Evolutionary conservation across 2,888 invertebrate species (phyloP).

Genomic region (Pachliopta kotzebuea): DNA sequence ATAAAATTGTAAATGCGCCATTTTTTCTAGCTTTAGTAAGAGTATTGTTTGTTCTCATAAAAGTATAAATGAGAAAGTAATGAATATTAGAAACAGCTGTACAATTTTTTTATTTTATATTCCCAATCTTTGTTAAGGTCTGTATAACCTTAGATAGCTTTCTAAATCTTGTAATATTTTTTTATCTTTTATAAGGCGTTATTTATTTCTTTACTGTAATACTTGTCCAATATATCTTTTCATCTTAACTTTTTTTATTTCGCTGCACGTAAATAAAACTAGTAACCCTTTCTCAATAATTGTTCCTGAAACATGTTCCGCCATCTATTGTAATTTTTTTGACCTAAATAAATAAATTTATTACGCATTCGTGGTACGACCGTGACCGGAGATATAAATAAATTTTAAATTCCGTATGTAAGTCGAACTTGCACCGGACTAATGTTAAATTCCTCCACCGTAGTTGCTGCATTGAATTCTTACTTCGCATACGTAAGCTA

Average conservation of each 20-base stretch:
- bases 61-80: slow-evolving; percentile 63
- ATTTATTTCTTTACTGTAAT: slow-evolving; percentile 50
- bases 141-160: slow-evolving; percentile 45
- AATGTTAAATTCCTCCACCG: slow-evolving; percentile 70
- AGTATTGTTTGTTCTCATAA: slow-evolving; percentile 69
- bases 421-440: slow-evolving; percentile 65
- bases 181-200: slow-evolving; percentile 55
- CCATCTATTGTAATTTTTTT: background rate
- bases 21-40: slow-evolving; percentile 65
- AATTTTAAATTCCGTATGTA: slow-evolving; percentile 74
- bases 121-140: slow-evolving; percentile 64
- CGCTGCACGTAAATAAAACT: slow-evolving; percentile 67
- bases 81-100: slow-evolving; percentile 64
- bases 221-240: slow-evolving; percentile 56
- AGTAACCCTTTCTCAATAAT: slow-evolving; percentile 43
- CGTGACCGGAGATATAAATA: slow-evolving; percentile 40
- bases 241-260: slow-evolving; percentile 68
- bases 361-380: slow-evolving; percentile 9
- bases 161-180: slow-evolving; percentile 48
- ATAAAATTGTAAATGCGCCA: slow-evolving; percentile 66
- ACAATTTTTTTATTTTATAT: slow-evolving; percentile 65
- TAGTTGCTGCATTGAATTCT: slow-evolving; percentile 47
- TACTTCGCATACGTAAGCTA: slow-evolving; percentile 26
- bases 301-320: too few species aligned
- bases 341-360: slow-evolving; percentile 24